Base-by-base conservation (phyloP, 2,797 vertebrate species). In the Choloepus didactylus region DNA sequence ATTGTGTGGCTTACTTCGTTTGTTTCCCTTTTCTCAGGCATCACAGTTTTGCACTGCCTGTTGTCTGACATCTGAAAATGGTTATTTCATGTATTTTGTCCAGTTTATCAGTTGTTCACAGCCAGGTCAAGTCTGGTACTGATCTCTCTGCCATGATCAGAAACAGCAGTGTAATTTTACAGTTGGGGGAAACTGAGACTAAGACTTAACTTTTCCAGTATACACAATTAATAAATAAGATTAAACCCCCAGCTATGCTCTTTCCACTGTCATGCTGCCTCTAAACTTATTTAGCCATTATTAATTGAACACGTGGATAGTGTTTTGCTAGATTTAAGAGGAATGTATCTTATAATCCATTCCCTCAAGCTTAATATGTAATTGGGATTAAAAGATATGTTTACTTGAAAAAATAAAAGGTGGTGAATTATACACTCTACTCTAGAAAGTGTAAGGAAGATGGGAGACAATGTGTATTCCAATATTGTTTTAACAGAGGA, bases 321-420 rank as follows among this genome's bases (percentile, higher is more conserved):
- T 18, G 77, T 72, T 93, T 85, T 66, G 9, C 25, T 87, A 83
- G 44, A 76, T 87, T 96, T 79, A 84, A 96, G 51, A 56, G 38
- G 91, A 87, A 72, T 41, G 23, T 56, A 31, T 79, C 70, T 92
- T 72, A 62, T 62, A 67, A 95, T 85, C 64, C 7, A 66, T 59
- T 59, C 60, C 21, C 35, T 83, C 21, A 51, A 64, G 46, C 9
- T 86, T 92, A 66, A 59, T 59, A 59, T 41, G 41, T 89, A 89
- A 89, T 87, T 89, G 35, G 11, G 86, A 18, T 35, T 83, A 95
- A 96, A 86, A 29, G 19, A 66, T 81, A 29, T 83, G 73, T 44
- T 77, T 67, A 62, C 23, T 49, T 46, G 23, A 94, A 91, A 84
- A 5, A 54, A 67, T 60, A 38, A 54, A 84, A 81, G 29, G 60